Evolutionary conservation across 1,140 invertebrate species (phyloP).

Genomic region (Doryteuthis pealeii): DNA sequence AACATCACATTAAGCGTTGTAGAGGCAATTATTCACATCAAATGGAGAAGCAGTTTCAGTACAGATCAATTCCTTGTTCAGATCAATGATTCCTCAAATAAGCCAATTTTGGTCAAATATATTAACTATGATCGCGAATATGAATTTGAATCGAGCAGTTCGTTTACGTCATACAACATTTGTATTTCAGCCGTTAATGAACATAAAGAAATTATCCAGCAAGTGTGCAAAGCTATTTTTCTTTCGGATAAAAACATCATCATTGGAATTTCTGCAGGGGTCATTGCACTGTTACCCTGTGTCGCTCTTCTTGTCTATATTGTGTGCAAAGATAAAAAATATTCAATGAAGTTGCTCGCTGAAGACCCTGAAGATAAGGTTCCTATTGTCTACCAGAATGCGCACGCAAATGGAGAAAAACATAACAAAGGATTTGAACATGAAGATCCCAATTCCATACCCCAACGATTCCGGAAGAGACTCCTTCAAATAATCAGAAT

Average conservation of each 20-base stretch:
- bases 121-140: not conserved
- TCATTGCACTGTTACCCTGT: constrained; percentile 42
- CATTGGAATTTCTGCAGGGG: constrained; percentile 42
- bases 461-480: no score
- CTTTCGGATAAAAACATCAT: constrained; percentile 17
- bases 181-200: constrained; percentile 21
- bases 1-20: not conserved
- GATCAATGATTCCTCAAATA: not conserved
- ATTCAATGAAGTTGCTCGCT: not conserved
- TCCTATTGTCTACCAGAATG: not conserved
- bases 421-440: not conserved
- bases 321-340: constrained; percentile 31
- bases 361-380: not conserved
- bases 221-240: constrained; percentile 9
- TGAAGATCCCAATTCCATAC: no score
- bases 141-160: not conserved
- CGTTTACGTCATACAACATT: constrained; percentile 13
- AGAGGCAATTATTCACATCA: not conserved
- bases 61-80: not conserved
- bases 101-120: not conserved
- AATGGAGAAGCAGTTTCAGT: not conserved
- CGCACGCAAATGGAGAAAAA: not conserved
- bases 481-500: no score
- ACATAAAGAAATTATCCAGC: constrained; percentile 9
- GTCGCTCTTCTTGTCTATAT: constrained; percentile 29